Base-by-base conservation (phyloP, 2,113 vertebrate species). In the Merops nubicus region DNA sequence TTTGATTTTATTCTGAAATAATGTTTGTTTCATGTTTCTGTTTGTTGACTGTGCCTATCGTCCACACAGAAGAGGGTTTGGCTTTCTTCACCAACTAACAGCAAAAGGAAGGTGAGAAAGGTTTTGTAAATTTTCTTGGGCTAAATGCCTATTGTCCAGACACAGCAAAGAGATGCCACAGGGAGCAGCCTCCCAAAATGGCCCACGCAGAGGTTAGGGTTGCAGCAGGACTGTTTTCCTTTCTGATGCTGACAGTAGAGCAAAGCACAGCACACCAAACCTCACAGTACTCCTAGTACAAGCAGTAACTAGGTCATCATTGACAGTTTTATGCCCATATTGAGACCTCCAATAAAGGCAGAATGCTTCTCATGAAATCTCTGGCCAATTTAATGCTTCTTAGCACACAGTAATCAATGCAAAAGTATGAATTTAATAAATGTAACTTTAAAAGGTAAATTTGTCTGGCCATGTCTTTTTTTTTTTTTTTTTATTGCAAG, bases 251-350 rank as follows among this genome's bases (percentile, higher is more conserved):
- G 16, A n/a, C 34, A 60, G 40, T 28, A 68, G 29, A 79, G 36
- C 33, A 86, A 88, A 64, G 7, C 0, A 0, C 11, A 42, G 38
- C 6, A 1, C 51, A 64, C 42, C n/a, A 56, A 25, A 72, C 70
- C 28, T 85, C 57, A 57, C 50, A 40, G 8, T 36, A 21, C 8
- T 69, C 13, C 56, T 36, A 15, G 16, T 53, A n/a, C 26, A 36
- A 76, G 17, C 23, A 88, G 36, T 16, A 75, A n/a, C 33, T 20
- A 73, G 20, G 62, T 31, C 3, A 1, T 33, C 19, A 23, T 19
- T 13, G 3, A 31, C 38, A 63, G n/a, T 17, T 93, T 90, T 83
- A 42, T 59, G 33, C 17, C 33, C 12, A 6, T 33, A 19, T 23
- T 80, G 50, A 86, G n/a, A 45, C 33, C 31, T 36, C 67, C 43